Conservation (phyloP, 2,113 vertebrate species). For the Pelodiscus sinensis region DNA sequence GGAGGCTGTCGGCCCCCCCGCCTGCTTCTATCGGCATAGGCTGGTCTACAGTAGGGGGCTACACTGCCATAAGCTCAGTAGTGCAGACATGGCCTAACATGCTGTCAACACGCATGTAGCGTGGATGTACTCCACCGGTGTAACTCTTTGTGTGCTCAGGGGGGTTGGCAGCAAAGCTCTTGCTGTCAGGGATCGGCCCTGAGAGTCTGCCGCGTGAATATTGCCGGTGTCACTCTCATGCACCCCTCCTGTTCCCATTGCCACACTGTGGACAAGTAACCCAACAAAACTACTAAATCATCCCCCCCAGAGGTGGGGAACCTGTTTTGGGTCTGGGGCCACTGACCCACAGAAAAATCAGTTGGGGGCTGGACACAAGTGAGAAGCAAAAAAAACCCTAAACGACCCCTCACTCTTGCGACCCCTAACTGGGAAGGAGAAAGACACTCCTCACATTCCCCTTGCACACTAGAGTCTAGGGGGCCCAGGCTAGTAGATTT, state of each 20-base stretch:
- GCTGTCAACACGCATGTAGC: too few relatives aligned
- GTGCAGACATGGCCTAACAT: not conserved
- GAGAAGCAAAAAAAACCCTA: too few relatives aligned
- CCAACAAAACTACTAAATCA: not conserved
- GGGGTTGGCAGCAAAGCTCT: not conserved
- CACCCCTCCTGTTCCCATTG: not conserved
- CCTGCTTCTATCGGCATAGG: not conserved
- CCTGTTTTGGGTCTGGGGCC: too few relatives aligned
- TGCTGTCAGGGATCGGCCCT: not conserved
- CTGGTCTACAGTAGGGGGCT: not conserved
- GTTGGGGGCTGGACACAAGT: too few relatives aligned
- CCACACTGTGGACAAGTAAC: not conserved
- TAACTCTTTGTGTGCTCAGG: not conserved
- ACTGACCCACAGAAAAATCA: too few relatives aligned
- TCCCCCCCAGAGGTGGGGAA: not conserved
- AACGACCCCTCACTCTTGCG: too few relatives aligned
- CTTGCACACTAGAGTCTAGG: too few relatives aligned
- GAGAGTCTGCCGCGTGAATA: not conserved
- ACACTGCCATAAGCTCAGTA: not conserved
- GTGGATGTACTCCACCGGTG: too few relatives aligned
- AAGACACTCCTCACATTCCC: too few relatives aligned
- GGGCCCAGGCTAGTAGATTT: too few relatives aligned
- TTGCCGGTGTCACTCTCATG: not conserved
- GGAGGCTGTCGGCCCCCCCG: too few relatives aligned
- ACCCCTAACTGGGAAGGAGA: too few relatives aligned